Evolutionary conservation across 2,888 invertebrate genomes (phyloP).

Genomic region (Adela reaumurella): DNA sequence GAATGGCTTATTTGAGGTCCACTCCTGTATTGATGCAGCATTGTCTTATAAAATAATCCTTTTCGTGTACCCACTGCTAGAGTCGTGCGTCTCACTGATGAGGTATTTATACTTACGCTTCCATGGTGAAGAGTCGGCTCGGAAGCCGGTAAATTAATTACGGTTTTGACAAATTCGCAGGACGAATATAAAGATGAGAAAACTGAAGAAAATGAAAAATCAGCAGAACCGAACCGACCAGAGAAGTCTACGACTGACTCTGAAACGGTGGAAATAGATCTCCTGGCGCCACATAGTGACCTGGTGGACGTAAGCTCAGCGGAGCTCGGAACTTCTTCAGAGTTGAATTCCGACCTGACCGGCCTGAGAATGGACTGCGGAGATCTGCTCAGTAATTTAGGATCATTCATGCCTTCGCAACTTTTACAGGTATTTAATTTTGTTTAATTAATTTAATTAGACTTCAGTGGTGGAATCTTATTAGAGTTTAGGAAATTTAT

Average conservation of each 20-base stretch:
- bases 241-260: slow-evolving; percentile 17
- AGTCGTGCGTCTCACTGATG: no score
- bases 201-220: slow-evolving; percentile 22
- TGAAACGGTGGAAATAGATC: slow-evolving; percentile 14
- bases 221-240: slow-evolving; percentile 18
- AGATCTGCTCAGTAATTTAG: slow-evolving; percentile 30
- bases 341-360: slow-evolving; percentile 33
- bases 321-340: slow-evolving; percentile 16
- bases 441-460: no score
- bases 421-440: slow-evolving; percentile 45
- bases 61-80: no score
- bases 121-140: no score
- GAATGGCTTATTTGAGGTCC: no score
- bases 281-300: slow-evolving; percentile 18
- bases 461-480: no score
- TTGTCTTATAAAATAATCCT: no score
- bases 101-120: no score
- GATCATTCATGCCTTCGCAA: slow-evolving; percentile 49
- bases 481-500: no score
- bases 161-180: no score
- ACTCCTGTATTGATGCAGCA: no score
- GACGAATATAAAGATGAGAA: slow-evolving; percentile 59
- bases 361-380: slow-evolving; percentile 34
- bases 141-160: no score
- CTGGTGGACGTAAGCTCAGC: slow-evolving; percentile 31